Conservation (phyloP, 2,113 vertebrate genomes). For the Gavialis gangeticus region DNA sequence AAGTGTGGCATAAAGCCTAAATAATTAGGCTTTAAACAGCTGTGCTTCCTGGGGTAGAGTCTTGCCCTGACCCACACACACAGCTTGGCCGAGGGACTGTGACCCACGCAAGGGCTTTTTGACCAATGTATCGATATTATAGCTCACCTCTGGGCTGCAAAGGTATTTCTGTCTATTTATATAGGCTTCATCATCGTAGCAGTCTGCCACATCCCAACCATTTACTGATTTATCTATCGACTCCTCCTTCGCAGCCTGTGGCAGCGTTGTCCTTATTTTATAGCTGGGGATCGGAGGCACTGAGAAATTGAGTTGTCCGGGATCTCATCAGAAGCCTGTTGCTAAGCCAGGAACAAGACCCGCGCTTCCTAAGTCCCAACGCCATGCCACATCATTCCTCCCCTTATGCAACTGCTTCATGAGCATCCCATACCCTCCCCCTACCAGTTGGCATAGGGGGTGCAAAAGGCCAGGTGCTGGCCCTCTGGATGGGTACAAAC, state of each 20-base stretch:
- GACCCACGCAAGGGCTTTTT: not conserved
- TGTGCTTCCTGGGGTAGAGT: rapidly evolving
- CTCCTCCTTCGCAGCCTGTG: not conserved
- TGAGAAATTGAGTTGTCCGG: rapidly evolving
- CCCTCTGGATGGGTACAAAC: not conserved
- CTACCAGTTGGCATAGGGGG: rapidly evolving
- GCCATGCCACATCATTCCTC: rapidly evolving
- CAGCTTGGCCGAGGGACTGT: not conserved
- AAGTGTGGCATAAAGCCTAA: not conserved
- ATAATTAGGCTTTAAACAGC: not conserved
- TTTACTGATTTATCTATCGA: not conserved
- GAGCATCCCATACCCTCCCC: not conserved
- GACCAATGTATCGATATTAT: not conserved
- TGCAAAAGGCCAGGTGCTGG: rapidly evolving
- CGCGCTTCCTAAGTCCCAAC: not conserved
- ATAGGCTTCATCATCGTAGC: not conserved
- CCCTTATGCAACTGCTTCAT: not conserved
- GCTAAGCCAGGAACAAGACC: not conserved
- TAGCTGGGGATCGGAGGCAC: rapidly evolving
- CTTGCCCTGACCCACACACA: not conserved
- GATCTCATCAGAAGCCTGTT: rapidly evolving
- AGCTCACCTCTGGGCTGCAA: not conserved
- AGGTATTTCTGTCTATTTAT: not conserved
- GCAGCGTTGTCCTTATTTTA: rapidly evolving
- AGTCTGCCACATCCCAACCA: rapidly evolving